Evolutionary conservation across 2,113 vertebrate genomes (phyloP).

Genomic region (Petrocephalus microphthalmus): DNA sequence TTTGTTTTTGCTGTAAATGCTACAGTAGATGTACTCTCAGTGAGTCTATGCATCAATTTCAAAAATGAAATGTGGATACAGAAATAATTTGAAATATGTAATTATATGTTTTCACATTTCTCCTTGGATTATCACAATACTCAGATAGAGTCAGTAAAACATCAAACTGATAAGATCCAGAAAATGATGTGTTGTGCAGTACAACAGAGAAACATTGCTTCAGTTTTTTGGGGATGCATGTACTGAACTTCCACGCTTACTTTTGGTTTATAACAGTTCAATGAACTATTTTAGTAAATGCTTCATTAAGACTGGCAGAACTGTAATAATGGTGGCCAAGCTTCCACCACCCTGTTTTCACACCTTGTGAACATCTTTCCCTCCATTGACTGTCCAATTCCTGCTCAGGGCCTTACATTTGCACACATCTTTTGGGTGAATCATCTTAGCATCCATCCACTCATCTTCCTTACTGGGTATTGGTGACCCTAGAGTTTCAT

Average conservation of each 20-base stretch:
- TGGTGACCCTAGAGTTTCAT: too few relatives aligned
- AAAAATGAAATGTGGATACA: neutral
- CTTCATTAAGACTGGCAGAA: neutral
- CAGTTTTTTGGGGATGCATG: neutral
- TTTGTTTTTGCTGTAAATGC: neutral
- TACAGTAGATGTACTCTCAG: neutral
- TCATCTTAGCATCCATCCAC: neutral
- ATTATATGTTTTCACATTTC: neutral
- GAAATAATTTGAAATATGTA: neutral
- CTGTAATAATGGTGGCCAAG: neutral
- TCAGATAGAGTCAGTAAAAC: neutral
- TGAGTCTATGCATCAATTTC: neutral
- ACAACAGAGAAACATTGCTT: neutral
- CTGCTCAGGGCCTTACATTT: neutral
- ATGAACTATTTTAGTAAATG: neutral
- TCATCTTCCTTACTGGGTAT: neutral
- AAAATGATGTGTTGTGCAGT: neutral
- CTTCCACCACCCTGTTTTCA: neutral
- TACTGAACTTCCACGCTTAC: neutral
- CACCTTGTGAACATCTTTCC: neutral
- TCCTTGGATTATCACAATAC: neutral
- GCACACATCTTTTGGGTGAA: neutral
- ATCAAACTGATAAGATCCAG: neutral
- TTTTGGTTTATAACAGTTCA: neutral
- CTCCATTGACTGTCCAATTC: neutral